phyloP scores from a whole-genome alignment of 2,888 invertebrate species.

The Sylvicola cinctus region DNA sequence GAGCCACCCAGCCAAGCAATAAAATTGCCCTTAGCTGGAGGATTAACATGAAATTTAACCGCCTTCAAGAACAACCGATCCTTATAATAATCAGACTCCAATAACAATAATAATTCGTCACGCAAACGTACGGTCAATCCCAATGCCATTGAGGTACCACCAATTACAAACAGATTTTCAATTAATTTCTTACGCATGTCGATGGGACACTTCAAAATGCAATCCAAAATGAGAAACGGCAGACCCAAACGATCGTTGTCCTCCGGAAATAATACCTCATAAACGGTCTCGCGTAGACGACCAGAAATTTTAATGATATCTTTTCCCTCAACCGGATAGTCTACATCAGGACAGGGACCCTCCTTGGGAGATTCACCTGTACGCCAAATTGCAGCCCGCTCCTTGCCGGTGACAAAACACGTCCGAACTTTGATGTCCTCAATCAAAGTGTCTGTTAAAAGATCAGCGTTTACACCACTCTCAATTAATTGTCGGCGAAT shows the following conservation, averaged over 20 bases:
- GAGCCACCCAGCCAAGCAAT: constrained; percentile 75
- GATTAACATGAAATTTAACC: constrained; percentile 55
- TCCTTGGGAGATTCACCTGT: constrained; percentile 23
- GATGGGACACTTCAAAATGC: constrained; percentile 59
- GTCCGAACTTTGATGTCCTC: constrained; percentile 52
- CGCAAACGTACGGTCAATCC: constrained; percentile 67
- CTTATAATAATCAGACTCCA: constrained; percentile 39
- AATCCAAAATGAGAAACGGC: constrained; percentile 66
- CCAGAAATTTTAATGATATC: constrained; percentile 43
- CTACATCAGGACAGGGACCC: constrained; percentile 35
- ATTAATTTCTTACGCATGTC: constrained; percentile 61
- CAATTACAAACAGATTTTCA: constrained; percentile 67
- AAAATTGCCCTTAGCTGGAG: constrained; percentile 64
- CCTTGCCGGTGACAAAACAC: constrained; percentile 2
- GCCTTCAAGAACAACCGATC: constrained; percentile 35
- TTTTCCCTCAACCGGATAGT: constrained; percentile 43
- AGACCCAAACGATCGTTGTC: constrained; percentile 67
- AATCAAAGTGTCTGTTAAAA: constrained; percentile 32
- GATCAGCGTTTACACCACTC: constrained; percentile 20
- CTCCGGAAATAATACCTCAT: constrained; percentile 67
- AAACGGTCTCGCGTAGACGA: constrained; percentile 54
- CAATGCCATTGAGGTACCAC: constrained; percentile 65
- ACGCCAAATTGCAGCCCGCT: no score
- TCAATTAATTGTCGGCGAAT: constrained; percentile 29
- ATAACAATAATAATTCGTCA: constrained; percentile 47